These are phyloP conservation scores for Subanguina moxae DNA, from an alignment of 1,140 invertebrate species.

Conservation along the genomic window DNA sequence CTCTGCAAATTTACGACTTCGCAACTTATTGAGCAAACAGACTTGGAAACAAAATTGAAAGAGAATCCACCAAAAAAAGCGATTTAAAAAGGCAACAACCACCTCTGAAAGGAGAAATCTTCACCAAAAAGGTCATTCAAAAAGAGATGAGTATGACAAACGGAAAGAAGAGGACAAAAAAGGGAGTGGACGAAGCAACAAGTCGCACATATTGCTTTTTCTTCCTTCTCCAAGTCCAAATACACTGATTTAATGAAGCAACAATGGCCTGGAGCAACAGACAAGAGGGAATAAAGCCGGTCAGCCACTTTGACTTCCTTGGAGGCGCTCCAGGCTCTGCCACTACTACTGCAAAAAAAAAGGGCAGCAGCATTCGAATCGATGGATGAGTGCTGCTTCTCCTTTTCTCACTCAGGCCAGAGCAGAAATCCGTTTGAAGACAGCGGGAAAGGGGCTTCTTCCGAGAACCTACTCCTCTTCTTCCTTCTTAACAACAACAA, in stretches of 20 bases:
- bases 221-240: neutral
- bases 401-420: neutral
- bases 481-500: slow-evolving; percentile 1
- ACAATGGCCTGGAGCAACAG: slow-evolving; percentile 7
- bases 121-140: too few species aligned
- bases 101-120: too few species aligned
- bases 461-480: neutral
- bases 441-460: neutral
- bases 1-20: too few species aligned
- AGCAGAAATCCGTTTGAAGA: slow-evolving; percentile 5
- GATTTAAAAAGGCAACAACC: too few species aligned
- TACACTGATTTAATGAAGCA: slow-evolving; percentile 3
- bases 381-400: neutral
- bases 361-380: neutral
- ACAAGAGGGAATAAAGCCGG: too few species aligned
- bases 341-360: neutral
- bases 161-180: too few species aligned
- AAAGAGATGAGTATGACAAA: too few species aligned
- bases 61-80: too few species aligned
- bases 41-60: too few species aligned
- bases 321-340: neutral
- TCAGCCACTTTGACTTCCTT: neutral
- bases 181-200: neutral
- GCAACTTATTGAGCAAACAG: too few species aligned
- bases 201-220: neutral